Evolutionary conservation across 2,888 invertebrate genomes (phyloP), one percentile per base, ranked within the genome.

Genomic region (Drosophila siamana): DNA sequence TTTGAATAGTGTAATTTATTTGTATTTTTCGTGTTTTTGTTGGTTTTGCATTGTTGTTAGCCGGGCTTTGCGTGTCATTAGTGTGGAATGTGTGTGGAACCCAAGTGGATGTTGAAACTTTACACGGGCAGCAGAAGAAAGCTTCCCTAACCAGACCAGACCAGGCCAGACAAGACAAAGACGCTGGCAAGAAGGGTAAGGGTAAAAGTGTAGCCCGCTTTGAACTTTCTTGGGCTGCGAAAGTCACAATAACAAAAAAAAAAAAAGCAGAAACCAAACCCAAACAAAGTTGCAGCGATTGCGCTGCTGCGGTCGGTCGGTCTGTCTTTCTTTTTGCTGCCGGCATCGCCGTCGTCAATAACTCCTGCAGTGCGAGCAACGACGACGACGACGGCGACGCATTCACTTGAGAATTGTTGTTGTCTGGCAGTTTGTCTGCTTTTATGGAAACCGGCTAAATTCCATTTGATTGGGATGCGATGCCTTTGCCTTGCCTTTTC

Each of bases 371-470:
- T 22, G 62, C 44, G 46, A 13, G 22, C 36, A 22, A 50, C 8
- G 22, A 22, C 9, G 47, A 33, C 13, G 26, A 7, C 16, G 43
- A 30, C 33, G 33, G 11, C 33, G 70, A 55, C 60, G 72, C 72
- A 56, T 64, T 71, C 72, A 65, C 55, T 71, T 71, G 62, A 73
- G 72, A 72, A 74, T 62, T 68, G 74, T 55, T 33, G 33, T 38
- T 54, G 55, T 46, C 77, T 79, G 80, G 76, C 88, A 54, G 80
- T 80, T 76, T 77, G 80, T 65, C 77, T 76, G 86, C 88, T 88
- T 83, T 78, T 86, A 88, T 83, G 83, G 88, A 88, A 83, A 83
- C 83, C 83, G 83, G 83, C 83, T 83, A 78, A 88, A 88, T 83
- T 83, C 83, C 83, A 83, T 88, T 88, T 83, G 81, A 86, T 83